Base-by-base conservation (phyloP, 2,888 invertebrate genomes). In the Habroteleia sp. region DNA sequence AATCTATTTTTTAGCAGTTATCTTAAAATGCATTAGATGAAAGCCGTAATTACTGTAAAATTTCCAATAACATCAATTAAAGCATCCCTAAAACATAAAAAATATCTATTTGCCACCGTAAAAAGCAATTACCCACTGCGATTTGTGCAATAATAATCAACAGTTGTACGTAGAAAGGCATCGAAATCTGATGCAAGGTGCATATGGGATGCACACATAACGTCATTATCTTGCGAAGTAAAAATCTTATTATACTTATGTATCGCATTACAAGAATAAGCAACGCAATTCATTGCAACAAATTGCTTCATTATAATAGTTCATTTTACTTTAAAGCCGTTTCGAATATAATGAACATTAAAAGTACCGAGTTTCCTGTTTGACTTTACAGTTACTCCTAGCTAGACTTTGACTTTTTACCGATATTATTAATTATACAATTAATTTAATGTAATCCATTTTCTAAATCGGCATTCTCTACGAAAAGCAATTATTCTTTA, bases 291-390 rank as follows among this genome's bases (percentile, higher is more conserved):
- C 63, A 56, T 63, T 56, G 54, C 41, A 63, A 72, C 72, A 56
- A 72, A 72, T 72, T 63, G 72, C 72, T 63, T 72, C 63, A 56
- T 72, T 63, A 63, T 63, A 56, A 65, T 63, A 56, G 56, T 63
- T 62, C 62, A 56, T 62, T 63, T 63, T 48, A 71, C 42, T 62
- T 54, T 62, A 54, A 62, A 46, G 33, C 25, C 16, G 46, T 46
- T 71, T 69, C 52, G 29, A 52, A 39, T 60, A 60, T 52, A 60
- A 60, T 37, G 27, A 69, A 60, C 69, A 60, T 68, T 69, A 69
- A 52, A 56, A 31, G 52, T 16, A 11, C 52, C 23, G 44, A 52
- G 52, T 46, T 69, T 69, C 68, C 68, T 56, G 48, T 25, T 58
- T 16, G 35, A 1, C 10, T 58, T 58, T 60, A 68, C 68, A 68